A percentile compares a stretch with the other conserved stretches of the same genome.
These are phyloP conservation scores for Heliconius hewitsoni DNA, from an alignment of 1,140 invertebrate species.

Conservation along the genomic window DNA sequence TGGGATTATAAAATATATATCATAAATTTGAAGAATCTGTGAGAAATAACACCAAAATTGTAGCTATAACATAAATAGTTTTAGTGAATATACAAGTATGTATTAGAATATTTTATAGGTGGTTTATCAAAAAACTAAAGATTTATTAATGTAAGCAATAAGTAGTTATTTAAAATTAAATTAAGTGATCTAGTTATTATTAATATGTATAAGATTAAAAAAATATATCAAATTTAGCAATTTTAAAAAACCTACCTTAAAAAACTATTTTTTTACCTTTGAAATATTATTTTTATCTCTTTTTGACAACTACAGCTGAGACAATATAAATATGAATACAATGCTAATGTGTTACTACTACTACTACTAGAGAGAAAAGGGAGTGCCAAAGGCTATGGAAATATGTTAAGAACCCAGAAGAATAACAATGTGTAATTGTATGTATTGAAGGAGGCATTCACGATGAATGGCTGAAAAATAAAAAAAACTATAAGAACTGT, in stretches of 20 bases:
- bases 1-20: too few relatives aligned
- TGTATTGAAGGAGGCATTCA: too few relatives aligned
- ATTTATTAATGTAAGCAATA: background rate
- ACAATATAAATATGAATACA: too few relatives aligned
- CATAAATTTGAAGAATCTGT: conserved; percentile 21
- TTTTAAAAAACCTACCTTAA: background rate
- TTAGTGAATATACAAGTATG: background rate
- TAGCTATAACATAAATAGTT: conserved; percentile 20
- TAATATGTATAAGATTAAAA: background rate
- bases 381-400: too few relatives aligned
- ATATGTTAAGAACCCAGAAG: too few relatives aligned
- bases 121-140: background rate
- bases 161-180: background rate
- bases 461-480: too few relatives aligned
- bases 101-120: background rate
- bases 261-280: background rate
- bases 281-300: too few relatives aligned
- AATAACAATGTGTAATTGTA: too few relatives aligned
- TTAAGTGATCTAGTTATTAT: background rate
- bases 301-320: too few relatives aligned
- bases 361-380: too few relatives aligned
- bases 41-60: conserved; percentile 38
- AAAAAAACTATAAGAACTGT: too few relatives aligned
- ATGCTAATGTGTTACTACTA: too few relatives aligned
- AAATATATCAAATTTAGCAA: background rate